These are phyloP conservation scores for Drosophila mimetica DNA, from an alignment of 2,888 invertebrate species.

Conservation along the genomic window DNA sequence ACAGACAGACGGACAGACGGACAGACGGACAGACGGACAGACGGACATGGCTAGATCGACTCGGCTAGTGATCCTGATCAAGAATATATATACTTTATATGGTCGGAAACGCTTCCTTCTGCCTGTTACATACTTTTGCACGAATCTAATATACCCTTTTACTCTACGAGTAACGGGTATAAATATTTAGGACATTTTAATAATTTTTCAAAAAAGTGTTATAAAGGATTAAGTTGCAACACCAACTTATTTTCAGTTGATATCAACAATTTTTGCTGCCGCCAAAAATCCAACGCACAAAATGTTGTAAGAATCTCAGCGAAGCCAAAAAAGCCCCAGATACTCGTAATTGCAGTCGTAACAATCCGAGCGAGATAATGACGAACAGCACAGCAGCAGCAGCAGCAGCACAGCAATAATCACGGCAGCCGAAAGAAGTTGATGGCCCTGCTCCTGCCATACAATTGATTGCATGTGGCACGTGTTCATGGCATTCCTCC, in stretches of 20 bases:
- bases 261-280: slow-evolving; percentile 6
- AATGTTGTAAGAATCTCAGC: slow-evolving; percentile 69
- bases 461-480: slow-evolving; percentile 44
- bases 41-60: too few relatives aligned
- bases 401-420: slow-evolving; percentile 16
- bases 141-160: too few relatives aligned
- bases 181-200: too few relatives aligned
- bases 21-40: too few relatives aligned
- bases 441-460: slow-evolving; percentile 32
- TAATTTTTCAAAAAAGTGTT: background rate
- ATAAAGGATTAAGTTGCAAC: slow-evolving; percentile 19
- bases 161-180: too few relatives aligned
- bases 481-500: slow-evolving; percentile 63
- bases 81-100: too few relatives aligned
- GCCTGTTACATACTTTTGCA: too few relatives aligned
- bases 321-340: slow-evolving; percentile 1
- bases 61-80: too few relatives aligned
- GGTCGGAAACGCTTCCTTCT: too few relatives aligned
- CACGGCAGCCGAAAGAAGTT: slow-evolving; percentile 28
- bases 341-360: slow-evolving; percentile 34
- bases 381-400: slow-evolving; percentile 28
- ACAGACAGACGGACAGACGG: too few relatives aligned
- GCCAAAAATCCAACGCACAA: slow-evolving; percentile 9
- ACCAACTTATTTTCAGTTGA: background rate
- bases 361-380: slow-evolving; percentile 18